Percentiles rank a stretch among this genome's conserved stretches.
Evolutionary conservation across 2,888 invertebrate species (phyloP).

Genomic region (Limnephilus rhombicus): DNA sequence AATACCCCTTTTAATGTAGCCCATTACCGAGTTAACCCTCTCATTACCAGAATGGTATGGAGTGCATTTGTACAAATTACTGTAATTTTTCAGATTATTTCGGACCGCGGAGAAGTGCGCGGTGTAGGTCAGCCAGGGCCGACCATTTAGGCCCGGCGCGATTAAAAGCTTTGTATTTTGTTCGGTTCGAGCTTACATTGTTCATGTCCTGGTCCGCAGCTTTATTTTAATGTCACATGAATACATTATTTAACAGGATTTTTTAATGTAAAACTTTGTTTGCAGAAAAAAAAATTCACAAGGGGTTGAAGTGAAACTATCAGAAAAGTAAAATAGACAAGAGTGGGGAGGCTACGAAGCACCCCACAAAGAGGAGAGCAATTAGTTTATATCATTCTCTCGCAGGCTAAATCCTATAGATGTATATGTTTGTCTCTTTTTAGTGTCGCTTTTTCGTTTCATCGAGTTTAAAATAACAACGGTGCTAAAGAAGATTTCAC

Average conservation of each 20-base stretch:
- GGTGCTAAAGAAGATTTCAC: no score
- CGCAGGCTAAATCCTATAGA: no score
- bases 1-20: conserved; percentile 8
- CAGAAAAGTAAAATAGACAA: no score
- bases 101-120: conserved; percentile 16
- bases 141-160: background rate
- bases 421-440: no score
- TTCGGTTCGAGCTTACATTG: background rate
- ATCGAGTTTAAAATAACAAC: no score
- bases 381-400: no score
- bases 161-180: background rate
- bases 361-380: no score
- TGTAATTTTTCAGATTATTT: conserved; percentile 60
- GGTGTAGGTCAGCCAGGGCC: background rate
- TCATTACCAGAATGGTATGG: conserved; percentile 51
- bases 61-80: conserved; percentile 60
- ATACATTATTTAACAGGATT: background rate
- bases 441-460: no score
- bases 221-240: background rate
- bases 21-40: conserved; percentile 36
- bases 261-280: background rate
- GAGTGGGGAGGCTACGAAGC: no score
- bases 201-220: background rate
- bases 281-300: background rate
- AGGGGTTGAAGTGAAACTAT: no score